These are phyloP conservation scores for Pseudotriccus pelzelni DNA, from an alignment of 2,797 vertebrate genomes.

Conservation along the genomic window DNA sequence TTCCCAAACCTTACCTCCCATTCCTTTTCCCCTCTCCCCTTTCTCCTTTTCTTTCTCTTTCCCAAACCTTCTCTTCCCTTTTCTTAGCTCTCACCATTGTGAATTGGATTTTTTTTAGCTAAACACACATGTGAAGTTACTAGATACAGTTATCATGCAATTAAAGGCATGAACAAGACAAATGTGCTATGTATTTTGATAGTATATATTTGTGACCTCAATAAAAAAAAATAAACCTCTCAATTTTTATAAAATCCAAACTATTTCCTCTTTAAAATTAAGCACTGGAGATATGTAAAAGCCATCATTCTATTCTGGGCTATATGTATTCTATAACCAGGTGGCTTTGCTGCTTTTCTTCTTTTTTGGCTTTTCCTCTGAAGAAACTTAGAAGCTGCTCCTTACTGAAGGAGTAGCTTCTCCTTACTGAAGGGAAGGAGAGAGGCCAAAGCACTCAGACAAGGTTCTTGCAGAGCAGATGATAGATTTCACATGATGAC, in stretches of 20 bases:
- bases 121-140: neutral
- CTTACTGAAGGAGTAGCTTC: too few species aligned
- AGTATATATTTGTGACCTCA: neutral
- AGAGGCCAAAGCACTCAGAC: neutral
- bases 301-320: neutral
- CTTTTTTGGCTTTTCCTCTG: neutral
- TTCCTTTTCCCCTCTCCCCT: too few species aligned
- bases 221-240: neutral
- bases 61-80: too few species aligned
- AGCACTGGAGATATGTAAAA: neutral
- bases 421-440: neutral
- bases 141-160: neutral
- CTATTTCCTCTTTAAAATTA: neutral
- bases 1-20: too few species aligned
- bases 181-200: neutral
- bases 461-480: neutral
- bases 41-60: too few species aligned
- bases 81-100: neutral
- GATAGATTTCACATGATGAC: neutral
- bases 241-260: neutral
- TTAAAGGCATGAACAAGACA: neutral
- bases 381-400: neutral
- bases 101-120: neutral
- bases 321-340: neutral
- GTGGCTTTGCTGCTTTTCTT: neutral